Percentiles rank a stretch among this genome's conserved stretches.
These are phyloP conservation scores for Drosophila putrida DNA, from an alignment of 2,888 invertebrate genomes.

Conservation along the genomic window DNA sequence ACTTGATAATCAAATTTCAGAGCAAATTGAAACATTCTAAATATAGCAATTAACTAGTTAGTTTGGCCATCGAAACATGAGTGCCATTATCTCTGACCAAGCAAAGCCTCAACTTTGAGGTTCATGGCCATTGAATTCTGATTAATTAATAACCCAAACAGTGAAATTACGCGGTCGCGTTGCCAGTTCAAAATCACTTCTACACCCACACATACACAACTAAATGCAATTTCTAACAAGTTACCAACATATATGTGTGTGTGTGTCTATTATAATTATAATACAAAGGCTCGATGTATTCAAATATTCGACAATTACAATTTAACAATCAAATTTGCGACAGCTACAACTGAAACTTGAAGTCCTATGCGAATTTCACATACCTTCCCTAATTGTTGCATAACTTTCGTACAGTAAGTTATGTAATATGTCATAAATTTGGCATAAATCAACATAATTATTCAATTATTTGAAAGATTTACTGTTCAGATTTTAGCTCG, in stretches of 20 bases:
- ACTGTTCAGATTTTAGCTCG: background rate
- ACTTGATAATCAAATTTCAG: conserved; percentile 7
- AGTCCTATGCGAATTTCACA: background rate
- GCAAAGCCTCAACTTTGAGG: conserved; percentile 7
- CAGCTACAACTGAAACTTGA: background rate
- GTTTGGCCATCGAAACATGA: conserved; percentile 19
- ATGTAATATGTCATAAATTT: background rate
- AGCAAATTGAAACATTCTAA: background rate
- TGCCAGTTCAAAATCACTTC: conserved; percentile 5
- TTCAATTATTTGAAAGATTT: background rate
- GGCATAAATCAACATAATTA: background rate
- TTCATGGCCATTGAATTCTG: conserved; percentile 11
- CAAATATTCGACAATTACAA: background rate
- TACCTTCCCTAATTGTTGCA: background rate
- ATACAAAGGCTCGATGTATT: background rate
- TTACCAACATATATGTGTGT: background rate
- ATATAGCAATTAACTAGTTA: conserved; percentile 29
- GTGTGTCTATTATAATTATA: background rate
- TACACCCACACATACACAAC: background rate
- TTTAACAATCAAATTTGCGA: background rate
- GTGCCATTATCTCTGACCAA: background rate
- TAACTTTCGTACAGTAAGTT: background rate
- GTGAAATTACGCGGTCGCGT: background rate
- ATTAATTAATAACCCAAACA: conserved; percentile 30
- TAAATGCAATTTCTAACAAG: conserved; percentile 20